Percentiles rank a stretch among this genome's conserved stretches.
phyloP scores from a whole-genome alignment of 1,140 invertebrate genomes.

The Argopecten irradians region DNA sequence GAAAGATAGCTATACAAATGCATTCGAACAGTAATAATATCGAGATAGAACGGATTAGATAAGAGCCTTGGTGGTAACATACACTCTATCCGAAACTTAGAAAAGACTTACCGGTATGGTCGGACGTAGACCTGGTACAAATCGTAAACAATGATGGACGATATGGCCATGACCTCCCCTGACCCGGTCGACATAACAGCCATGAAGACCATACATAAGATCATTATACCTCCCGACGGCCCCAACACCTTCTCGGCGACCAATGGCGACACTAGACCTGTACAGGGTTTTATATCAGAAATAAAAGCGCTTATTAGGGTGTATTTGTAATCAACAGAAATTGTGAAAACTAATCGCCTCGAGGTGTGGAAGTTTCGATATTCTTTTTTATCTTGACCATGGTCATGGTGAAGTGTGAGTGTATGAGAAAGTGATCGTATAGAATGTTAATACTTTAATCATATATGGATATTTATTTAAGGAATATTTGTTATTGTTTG shows the following conservation, averaged over 20 bases:
- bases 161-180: conserved; percentile 76
- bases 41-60: too few relatives aligned
- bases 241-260: conserved; percentile 63
- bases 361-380: background rate
- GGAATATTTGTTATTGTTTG: background rate
- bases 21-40: too few relatives aligned
- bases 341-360: background rate
- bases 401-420: background rate
- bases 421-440: too few relatives aligned
- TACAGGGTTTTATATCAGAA: background rate
- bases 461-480: background rate
- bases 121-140: conserved; percentile 70
- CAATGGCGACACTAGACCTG: conserved; percentile 64
- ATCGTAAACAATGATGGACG: conserved; percentile 76
- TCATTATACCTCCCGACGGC: conserved; percentile 55
- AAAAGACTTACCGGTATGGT: conserved; percentile 57
- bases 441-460: background rate
- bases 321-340: background rate
- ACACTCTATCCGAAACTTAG: too few relatives aligned
- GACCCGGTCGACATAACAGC: conserved; percentile 68
- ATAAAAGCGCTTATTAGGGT: background rate
- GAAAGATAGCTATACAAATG: too few relatives aligned
- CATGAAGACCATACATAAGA: conserved; percentile 66
- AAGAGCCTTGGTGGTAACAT: too few relatives aligned
- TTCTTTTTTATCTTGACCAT: background rate